These are phyloP conservation scores for Embidobia sp. DNA, from an alignment of 2,888 invertebrate genomes.

Conservation along the genomic window DNA sequence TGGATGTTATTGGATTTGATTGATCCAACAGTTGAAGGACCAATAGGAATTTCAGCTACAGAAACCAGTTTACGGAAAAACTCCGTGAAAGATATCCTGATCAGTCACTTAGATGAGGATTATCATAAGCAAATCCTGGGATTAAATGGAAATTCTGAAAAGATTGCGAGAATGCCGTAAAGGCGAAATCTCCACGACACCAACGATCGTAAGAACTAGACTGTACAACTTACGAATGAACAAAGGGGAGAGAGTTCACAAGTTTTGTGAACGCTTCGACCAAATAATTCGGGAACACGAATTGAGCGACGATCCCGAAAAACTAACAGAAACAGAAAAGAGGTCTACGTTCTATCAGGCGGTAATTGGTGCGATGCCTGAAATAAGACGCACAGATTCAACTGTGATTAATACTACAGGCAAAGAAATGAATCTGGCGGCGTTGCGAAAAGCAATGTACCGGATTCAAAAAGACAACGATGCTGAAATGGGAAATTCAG, in stretches of 20 bases:
- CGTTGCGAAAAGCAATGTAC: slow-evolving; percentile 45
- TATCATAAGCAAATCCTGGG: slow-evolving; percentile 60
- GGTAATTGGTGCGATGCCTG: slow-evolving; percentile 51
- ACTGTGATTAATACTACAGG: slow-evolving; percentile 53
- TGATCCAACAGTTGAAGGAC: slow-evolving; percentile 27
- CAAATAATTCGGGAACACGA: slow-evolving; percentile 53
- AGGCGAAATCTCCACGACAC: slow-evolving; percentile 45
- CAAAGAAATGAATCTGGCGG: slow-evolving; percentile 56
- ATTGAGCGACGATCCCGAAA: slow-evolving; percentile 44
- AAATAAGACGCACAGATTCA: slow-evolving; percentile 54
- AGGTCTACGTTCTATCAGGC: slow-evolving; percentile 61
- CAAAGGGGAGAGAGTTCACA: slow-evolving; percentile 46
- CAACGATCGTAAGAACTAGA: no score
- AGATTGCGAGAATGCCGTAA: slow-evolving; percentile 51
- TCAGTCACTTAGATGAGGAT: slow-evolving; percentile 50
- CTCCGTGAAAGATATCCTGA: slow-evolving; percentile 60
- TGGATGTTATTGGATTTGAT: slow-evolving; percentile 48
- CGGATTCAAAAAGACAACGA: slow-evolving; percentile 50
- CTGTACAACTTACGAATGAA: slow-evolving; percentile 34
- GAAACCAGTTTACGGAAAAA: slow-evolving; percentile 44
- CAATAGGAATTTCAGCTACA: slow-evolving; percentile 20
- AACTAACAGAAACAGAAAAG: slow-evolving; percentile 36
- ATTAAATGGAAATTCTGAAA: slow-evolving; percentile 37
- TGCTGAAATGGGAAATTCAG: slow-evolving; percentile 5
- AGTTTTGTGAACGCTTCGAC: slow-evolving; percentile 53